Evolutionary conservation across 2,888 invertebrate species (phyloP), one percentile per base, ranked within the genome.

Genomic region (Dryocosmus kuriphilus): DNA sequence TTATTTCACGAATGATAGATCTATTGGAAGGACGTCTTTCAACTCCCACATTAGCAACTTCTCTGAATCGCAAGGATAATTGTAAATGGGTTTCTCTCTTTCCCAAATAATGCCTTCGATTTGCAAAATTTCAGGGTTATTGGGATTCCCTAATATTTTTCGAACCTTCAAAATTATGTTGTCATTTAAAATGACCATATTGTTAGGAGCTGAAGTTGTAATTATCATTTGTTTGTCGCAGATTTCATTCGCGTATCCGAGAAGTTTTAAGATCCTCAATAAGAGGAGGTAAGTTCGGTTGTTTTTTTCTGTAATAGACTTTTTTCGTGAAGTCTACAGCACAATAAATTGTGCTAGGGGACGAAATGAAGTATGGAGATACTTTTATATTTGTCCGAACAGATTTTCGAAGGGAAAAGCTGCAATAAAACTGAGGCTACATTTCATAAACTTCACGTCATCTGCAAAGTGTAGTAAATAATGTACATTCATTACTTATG

Each of bases 401-500:
- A n/a, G n/a, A n/a, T n/a, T n/a, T n/a, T n/a, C n/a, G n/a, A n/a
- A n/a, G n/a, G n/a, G n/a, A n/a, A n/a, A n/a, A n/a, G n/a, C n/a
- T n/a, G n/a, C n/a, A n/a, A n/a, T n/a, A n/a, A n/a, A n/a, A n/a
- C n/a, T n/a, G n/a, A n/a, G n/a, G n/a, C 76, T 55, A 32, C 73
- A 79, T 5, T 51, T 24, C 76, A 81, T 77, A 73, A 80, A 76
- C 62, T 75, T 74, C 1, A 61, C 79, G 57, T 84, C 83, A 76
- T 84, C 82, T 30, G 80, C 81, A 19, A 84, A 32, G 30, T 83
- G 83, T 51, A 82, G 73, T 3, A 83, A 75, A 30, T 80, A 79
- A 82, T 91, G 90, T 8, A 89, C 83, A 85, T 90, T 91, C 67
- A 86, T 30, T 71, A 61, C 22, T 76, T 76, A 16, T 38, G 80